Evolutionary conservation across 2,797 vertebrate genomes (phyloP).

Genomic region (Pseudopleuronectes americanus): DNA sequence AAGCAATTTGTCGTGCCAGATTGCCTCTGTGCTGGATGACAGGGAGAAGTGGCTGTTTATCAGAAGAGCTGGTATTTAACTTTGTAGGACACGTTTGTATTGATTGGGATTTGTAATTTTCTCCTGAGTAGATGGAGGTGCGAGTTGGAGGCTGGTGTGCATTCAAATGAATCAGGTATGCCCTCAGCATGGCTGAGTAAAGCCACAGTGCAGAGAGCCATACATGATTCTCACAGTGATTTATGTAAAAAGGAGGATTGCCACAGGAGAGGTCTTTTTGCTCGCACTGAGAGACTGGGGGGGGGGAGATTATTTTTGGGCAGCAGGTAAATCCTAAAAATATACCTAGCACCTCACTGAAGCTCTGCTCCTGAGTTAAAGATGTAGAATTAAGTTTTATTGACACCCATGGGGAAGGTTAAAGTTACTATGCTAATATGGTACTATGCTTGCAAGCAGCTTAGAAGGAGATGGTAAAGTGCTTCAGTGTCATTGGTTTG

Average conservation of each 20-base stretch:
- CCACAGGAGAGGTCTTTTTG: conserved; percentile 28
- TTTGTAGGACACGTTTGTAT: conserved; percentile 76
- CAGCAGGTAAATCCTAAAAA: conserved; percentile 29
- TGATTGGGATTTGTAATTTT: conserved; percentile 78
- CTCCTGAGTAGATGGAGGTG: conserved; percentile 69
- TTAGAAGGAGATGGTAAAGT: neutral
- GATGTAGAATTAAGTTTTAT: conserved; percentile 1
- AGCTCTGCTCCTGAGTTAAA: conserved; percentile 22
- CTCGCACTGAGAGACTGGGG: neutral
- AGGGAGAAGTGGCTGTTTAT: conserved; percentile 70
- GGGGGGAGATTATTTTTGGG: neutral
- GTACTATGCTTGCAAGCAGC: neutral
- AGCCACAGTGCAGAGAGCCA: conserved; percentile 22
- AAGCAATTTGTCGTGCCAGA: conserved; percentile 57
- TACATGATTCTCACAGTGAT: conserved; percentile 18
- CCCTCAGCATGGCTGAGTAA: conserved; percentile 54
- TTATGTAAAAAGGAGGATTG: conserved; percentile 37
- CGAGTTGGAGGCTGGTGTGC: conserved; percentile 53
- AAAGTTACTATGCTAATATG: conserved; percentile 18
- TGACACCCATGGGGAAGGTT: conserved; percentile 12
- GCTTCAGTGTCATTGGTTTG: conserved; percentile 7
- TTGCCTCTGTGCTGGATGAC: conserved; percentile 57
- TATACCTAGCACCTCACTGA: conserved; percentile 4
- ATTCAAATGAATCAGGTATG: conserved; percentile 65
- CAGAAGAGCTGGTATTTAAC: conserved; percentile 71